These are phyloP conservation scores for Lingula anatina DNA, from an alignment of 2,888 invertebrate species.

Conservation along the genomic window DNA sequence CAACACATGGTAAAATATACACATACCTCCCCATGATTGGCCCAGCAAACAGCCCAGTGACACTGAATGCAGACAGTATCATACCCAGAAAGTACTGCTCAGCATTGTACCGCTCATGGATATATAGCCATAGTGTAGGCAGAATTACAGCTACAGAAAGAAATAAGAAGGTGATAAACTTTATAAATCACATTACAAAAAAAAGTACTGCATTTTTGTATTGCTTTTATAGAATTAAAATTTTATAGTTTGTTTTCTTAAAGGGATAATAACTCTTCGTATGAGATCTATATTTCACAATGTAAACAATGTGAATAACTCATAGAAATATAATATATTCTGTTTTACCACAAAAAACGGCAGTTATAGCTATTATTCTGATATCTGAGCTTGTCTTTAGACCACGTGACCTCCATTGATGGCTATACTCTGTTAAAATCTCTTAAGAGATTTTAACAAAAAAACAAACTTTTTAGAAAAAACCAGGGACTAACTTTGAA, in stretches of 20 bases:
- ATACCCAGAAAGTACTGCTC: constrained; percentile 50
- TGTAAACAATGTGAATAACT: too few species aligned
- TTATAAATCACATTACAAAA: not conserved
- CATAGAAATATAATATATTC: too few species aligned
- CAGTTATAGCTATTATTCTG: too few species aligned
- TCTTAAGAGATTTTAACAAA: too few species aligned
- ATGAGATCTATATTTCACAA: too few species aligned
- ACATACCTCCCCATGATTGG: constrained; percentile 50
- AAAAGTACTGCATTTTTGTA: not conserved
- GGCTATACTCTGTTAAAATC: too few species aligned
- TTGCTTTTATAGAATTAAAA: not conserved
- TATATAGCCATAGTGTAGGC: constrained; percentile 54
- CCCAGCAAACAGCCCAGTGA: constrained; percentile 50
- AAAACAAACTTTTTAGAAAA: too few species aligned
- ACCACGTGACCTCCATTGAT: too few species aligned
- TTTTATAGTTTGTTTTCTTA: not conserved
- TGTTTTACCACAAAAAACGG: too few species aligned
- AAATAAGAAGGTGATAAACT: not conserved
- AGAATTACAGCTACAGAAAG: constrained; percentile 52
- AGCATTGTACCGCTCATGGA: constrained; percentile 42
- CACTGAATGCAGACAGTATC: constrained; percentile 51
- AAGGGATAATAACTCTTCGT: too few species aligned
- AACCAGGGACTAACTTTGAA: too few species aligned
- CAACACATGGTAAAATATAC: not conserved
- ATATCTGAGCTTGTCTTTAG: too few species aligned